phyloP scores from a whole-genome alignment of 2,888 invertebrate species.

The Theodoxus fluviatilis region DNA sequence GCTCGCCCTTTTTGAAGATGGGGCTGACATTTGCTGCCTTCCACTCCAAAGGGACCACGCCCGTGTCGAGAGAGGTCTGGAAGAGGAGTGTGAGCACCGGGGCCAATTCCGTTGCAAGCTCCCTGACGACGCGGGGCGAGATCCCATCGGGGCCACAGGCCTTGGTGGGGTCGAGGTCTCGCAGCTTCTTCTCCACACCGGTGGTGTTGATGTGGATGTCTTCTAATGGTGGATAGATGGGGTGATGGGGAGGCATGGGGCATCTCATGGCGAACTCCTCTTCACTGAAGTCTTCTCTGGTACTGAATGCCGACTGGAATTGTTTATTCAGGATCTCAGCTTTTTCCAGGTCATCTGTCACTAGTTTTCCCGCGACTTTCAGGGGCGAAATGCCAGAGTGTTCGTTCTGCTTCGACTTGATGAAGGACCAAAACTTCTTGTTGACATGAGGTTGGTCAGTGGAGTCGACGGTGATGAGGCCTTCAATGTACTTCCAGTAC shows the following conservation, averaged over 20 bases:
- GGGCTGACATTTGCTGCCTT: conserved; percentile 32
- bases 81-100: conserved; percentile 30
- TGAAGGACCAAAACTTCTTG: too few relatives aligned
- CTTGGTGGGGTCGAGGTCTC: conserved; percentile 29
- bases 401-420: too few relatives aligned
- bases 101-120: conserved; percentile 26
- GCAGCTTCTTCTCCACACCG: conserved; percentile 18
- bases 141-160: conserved; percentile 27
- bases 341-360: too few relatives aligned
- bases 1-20: conserved; percentile 37
- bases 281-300: too few relatives aligned
- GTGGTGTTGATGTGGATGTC: background rate
- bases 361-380: too few relatives aligned
- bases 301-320: too few relatives aligned
- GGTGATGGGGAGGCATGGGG: conserved; percentile 3
- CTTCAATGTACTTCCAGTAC: too few relatives aligned
- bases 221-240: background rate
- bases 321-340: too few relatives aligned
- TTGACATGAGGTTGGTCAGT: too few relatives aligned
- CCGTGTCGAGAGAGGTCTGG: conserved; percentile 28
- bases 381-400: too few relatives aligned
- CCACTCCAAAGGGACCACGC: conserved; percentile 33
- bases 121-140: conserved; percentile 30
- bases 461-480: too few relatives aligned
- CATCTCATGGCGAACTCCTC: too few relatives aligned